Percentiles rank a stretch among this genome's conserved stretches.
These are phyloP conservation scores for Donacobius atricapilla DNA, from an alignment of 2,113 vertebrate genomes.

Conservation along the genomic window DNA sequence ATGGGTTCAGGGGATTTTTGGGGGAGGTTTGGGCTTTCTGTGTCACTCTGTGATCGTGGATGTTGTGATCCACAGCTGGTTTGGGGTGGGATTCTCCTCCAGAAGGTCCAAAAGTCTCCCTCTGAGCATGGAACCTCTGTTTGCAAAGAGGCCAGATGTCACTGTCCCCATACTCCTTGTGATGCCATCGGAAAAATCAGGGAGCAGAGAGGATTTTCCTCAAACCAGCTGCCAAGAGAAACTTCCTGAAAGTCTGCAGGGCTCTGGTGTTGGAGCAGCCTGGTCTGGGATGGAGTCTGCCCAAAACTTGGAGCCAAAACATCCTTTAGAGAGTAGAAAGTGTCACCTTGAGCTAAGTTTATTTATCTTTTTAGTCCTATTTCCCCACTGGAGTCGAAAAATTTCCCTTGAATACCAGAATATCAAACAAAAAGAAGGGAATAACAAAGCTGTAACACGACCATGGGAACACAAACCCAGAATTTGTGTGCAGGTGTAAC, in stretches of 20 bases:
- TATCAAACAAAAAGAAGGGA: not conserved
- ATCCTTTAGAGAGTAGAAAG: not conserved
- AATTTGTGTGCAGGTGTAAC: not conserved
- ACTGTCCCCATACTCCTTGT: not conserved
- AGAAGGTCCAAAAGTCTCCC: not conserved
- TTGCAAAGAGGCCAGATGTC: too few species aligned
- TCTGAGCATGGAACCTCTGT: not conserved
- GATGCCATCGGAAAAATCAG: not conserved
- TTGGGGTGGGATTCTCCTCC: not conserved
- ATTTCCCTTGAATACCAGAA: not conserved
- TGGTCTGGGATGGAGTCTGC: not conserved
- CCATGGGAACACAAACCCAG: not conserved
- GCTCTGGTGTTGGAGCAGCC: not conserved
- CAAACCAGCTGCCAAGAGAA: not conserved
- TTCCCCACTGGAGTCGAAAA: not conserved
- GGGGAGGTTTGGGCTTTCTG: not conserved
- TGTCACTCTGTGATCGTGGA: rapidly evolving
- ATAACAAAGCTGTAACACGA: not conserved
- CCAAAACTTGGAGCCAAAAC: not conserved
- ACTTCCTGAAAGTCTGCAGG: not conserved
- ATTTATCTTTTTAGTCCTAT: not conserved
- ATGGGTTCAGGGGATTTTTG: not conserved
- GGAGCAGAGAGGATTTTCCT: not conserved
- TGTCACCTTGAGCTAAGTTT: not conserved
- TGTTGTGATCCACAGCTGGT: not conserved